Evolutionary conservation across 2,113 vertebrate genomes (phyloP).

Genomic region (Siniperca knerii): DNA sequence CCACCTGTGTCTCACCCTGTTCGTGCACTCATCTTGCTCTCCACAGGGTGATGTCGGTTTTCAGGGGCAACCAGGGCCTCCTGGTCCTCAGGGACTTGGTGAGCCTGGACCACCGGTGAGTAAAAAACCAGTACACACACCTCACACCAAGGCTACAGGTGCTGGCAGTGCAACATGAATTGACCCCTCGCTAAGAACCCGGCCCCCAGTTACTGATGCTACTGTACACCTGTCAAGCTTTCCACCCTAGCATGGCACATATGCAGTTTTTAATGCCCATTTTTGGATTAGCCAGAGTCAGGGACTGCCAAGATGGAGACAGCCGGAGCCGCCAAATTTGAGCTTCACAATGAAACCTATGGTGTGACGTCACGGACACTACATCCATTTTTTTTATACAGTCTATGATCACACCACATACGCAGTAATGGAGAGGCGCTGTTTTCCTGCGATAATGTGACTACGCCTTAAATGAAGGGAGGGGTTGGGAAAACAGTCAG

Average conservation of each 20-base stretch:
- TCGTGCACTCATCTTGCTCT: neutral
- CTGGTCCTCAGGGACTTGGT: conserved; percentile 87
- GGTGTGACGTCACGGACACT: too few species aligned
- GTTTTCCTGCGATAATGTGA: too few species aligned
- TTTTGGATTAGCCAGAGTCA: too few species aligned
- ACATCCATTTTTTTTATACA: too few species aligned
- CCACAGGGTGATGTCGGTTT: conserved; percentile 88
- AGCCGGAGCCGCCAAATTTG: too few species aligned
- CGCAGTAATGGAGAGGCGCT: too few species aligned
- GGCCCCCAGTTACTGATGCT: neutral
- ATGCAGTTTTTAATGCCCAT: neutral
- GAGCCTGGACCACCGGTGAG: conserved; percentile 89
- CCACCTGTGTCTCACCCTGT: conserved; percentile 24
- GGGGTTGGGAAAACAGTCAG: too few species aligned
- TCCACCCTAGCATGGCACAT: neutral
- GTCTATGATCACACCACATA: too few species aligned
- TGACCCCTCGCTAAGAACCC: neutral
- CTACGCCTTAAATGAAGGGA: neutral
- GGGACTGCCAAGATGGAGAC: too few species aligned
- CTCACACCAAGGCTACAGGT: neutral
- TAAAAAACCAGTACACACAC: conserved; percentile 30
- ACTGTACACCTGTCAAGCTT: neutral
- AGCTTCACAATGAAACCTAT: too few species aligned
- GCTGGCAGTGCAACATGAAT: neutral
- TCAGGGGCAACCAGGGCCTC: conserved; percentile 87